Evolutionary conservation across 37 sponge, comb jelly and placozoan species (phyloP), one percentile per base, ranked within the genome.

Genomic region (Theonella swinhoei): DNA sequence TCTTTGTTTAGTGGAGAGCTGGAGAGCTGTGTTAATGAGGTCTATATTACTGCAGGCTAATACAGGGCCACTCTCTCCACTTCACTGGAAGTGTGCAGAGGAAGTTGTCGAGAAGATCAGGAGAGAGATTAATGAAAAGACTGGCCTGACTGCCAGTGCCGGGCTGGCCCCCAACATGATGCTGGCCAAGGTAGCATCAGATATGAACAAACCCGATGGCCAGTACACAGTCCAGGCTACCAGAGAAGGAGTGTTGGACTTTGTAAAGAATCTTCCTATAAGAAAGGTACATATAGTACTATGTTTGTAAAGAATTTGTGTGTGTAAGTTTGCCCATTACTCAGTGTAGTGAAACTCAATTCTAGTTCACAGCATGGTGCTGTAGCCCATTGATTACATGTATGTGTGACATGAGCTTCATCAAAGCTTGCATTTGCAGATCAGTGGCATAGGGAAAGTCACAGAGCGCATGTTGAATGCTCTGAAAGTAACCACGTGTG

Each of bases 181-280:
- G 85, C 71, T 98, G 19, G 90, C 99, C 23, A 98, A 98, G 64
- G 76, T 98, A 38, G 92, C 93, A 4, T 98, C 99, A 4, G 99
- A 98, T 42, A 81, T 81, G 70, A 98, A 98, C 80, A 98, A 98
- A 76, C 99, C 99, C 0, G 88, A 98, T 81, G 99, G 99, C 4
- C 96, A 96, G 80, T 96, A 71, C 83, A 42, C 79, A 20, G 62
- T 98, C 32, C 36, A 64, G 17, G 85, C 93, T 1, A 80, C 72
- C 24, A 88, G 95, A 68, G 97, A 96, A 14, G 78, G 58, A 23
- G 70, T 98, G 0, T 41, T 98, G 32, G 78, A 82, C 35, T 98
- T 98, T 79, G 79, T 96, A 19, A 73, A 82, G 14, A 37, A 89
- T 19, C 85, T 98, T 1, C 91, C 97, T 4, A 94, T 96, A 36